Evolutionary conservation across 2,888 invertebrate genomes (phyloP), one percentile per base, ranked within the genome.

Genomic region (Gastrophysa polygoni): DNA sequence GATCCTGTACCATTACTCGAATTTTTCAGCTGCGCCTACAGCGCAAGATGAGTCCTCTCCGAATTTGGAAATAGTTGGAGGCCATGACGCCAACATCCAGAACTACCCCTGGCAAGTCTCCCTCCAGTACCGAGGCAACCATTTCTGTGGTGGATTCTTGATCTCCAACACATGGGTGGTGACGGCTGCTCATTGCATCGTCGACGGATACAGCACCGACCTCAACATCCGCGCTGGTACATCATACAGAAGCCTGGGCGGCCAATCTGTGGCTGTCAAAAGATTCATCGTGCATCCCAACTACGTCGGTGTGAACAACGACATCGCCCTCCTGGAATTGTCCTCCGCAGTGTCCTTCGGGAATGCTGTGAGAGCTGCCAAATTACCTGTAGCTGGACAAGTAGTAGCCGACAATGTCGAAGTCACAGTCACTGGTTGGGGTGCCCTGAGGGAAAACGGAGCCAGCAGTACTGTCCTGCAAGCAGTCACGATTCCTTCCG

Each of bases 301-400:
- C 6, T 65, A 59, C 56, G 49, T 20, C 14, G 32, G 11, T 8
- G 24, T 55, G 47, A 58, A 66, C 48, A 58, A 61, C 24, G 65
- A 68, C 46, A 63, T 68, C 29, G 59, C 63, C 8, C 46, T 66
- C 14, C 17, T 68, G 17, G 32, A 61, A 52, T 29, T 68, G 3
- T 28, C 16, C 29, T 24, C 38, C 14, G 11, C 47, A 14, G 16
- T 62, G 17, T 54, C 58, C 10, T 11, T 8, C 17, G 6, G 6
- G 14, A n/a, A 17, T 7, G 20, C 6, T 11, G 55, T 54, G 8
- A 44, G 17, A 24, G n/a, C 47, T 2, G 62, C 57, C 4, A n/a
- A 3, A 6, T 32, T 62, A 11, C 54, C 62, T 16, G 14, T n/a
- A 20, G 38, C 52, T 21, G 49, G 43, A 57, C 28, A 48, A 18